Base-by-base conservation (phyloP, 2,797 vertebrate genomes). In the Anisognathus igniventris region DNA sequence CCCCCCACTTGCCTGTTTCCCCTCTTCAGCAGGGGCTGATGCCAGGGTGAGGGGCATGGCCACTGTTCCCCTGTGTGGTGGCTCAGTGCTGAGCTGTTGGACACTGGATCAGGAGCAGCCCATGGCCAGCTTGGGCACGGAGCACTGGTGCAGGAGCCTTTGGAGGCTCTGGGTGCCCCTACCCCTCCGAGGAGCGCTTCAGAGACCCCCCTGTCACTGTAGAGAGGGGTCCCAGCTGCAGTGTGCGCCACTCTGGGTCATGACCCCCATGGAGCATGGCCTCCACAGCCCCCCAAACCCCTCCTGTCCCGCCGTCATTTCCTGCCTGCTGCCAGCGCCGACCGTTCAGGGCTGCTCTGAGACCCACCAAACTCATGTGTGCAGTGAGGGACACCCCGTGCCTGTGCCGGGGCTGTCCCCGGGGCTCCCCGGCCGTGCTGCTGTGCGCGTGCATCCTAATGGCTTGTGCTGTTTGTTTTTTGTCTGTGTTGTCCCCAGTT, bases 401-500 rank as follows among this genome's bases (percentile, higher is more conserved):
- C 65, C 53, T 4, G 11, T 87, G 85, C 81, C 18, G 1, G 51
- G 48, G 10, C 4, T 42, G 66, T 70, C 76, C 62, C 7, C 1
- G 16, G 48, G 40, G 56, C 72, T 92, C 90, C 80, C 44, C 3
- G 13, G 73, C 87, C 47, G 2, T 24, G 88, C 86, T 78, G 64
- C 58, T 62, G 96, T 57, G 86, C 71, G 27, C 28, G 4, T 92
- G 92, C 93, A 23, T 94, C 96, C 95, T 97, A 96, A 97, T 90
- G 82, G 93, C 96, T 97, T 91, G 80, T 97, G 95, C 93, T 96
- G 90, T 97, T 93, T 97, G 91, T 96, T 91, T 97, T 96, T 96
- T 96, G 94, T 97, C 96, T 97, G 93, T 96, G 95, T 97, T 97
- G 95, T 96, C 97, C 96, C 96, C 98, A 99, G 99, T 97, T 99